Percentiles rank a stretch among this genome's conserved stretches.
Evolutionary conservation across 2,113 vertebrate genomes (phyloP).

Genomic region (Salvelinus fontinalis): DNA sequence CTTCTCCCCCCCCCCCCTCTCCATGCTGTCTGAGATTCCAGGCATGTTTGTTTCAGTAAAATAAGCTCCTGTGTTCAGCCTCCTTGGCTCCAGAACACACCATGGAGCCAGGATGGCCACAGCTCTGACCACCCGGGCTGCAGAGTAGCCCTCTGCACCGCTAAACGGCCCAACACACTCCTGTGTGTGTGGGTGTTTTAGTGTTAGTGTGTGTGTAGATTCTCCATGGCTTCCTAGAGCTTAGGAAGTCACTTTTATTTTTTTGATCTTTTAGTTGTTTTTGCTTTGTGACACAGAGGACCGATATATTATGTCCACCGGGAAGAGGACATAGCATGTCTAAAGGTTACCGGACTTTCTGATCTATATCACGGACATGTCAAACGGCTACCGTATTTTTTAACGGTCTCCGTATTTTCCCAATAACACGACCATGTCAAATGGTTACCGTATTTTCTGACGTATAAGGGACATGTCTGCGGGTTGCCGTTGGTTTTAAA

Average conservation of each 20-base stretch:
- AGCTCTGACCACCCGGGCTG: slow-evolving; percentile 59
- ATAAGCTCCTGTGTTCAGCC: slow-evolving; percentile 70
- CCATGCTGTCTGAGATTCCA: slow-evolving; percentile 79
- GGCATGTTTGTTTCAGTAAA: slow-evolving; percentile 85
- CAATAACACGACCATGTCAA: slow-evolving; percentile 22
- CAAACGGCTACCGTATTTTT: slow-evolving; percentile 20
- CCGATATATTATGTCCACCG: slow-evolving; percentile 22
- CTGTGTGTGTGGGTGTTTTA: slow-evolving; percentile 1
- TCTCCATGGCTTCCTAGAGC: slow-evolving; percentile 21
- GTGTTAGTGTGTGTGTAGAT: slow-evolving; percentile 13
- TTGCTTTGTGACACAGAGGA: neutral
- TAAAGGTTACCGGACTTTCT: slow-evolving; percentile 38
- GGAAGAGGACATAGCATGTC: slow-evolving; percentile 43
- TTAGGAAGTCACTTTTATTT: neutral
- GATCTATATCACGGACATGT: slow-evolving; percentile 26
- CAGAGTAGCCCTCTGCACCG: slow-evolving; percentile 65
- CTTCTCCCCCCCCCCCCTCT: slow-evolving; percentile 14
- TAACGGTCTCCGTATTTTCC: slow-evolving; percentile 30
- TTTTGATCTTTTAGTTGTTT: neutral
- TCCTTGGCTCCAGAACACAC: slow-evolving; percentile 58
- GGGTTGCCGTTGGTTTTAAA: slow-evolving; percentile 37
- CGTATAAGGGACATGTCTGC: neutral
- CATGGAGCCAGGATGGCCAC: slow-evolving; percentile 67
- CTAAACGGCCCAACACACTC: slow-evolving; percentile 18
- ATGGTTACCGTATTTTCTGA: slow-evolving; percentile 5